Percentiles rank a stretch among this genome's conserved stretches.
Evolutionary conservation across 1,140 invertebrate species (phyloP).

Genomic region (Temnothorax longispinosus): DNA sequence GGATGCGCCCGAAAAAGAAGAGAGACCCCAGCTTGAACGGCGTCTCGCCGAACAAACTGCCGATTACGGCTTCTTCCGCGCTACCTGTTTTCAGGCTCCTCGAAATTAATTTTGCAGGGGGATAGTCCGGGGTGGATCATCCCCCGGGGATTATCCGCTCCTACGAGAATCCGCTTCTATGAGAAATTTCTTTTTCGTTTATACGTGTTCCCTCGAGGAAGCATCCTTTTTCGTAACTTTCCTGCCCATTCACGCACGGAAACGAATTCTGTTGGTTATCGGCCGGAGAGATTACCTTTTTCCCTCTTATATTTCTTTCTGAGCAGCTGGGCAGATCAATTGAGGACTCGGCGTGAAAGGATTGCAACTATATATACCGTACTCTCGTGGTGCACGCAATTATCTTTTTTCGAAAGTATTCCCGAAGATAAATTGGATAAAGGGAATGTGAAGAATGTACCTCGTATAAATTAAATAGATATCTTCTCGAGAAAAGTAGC

Average conservation of each 20-base stretch:
- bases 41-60: constrained; percentile 32
- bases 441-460: background rate
- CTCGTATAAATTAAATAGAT: background rate
- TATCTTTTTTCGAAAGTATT: background rate
- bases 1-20: background rate
- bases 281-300: constrained; percentile 24
- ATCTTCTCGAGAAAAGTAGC: too few species aligned
- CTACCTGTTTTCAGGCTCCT: constrained; percentile 49
- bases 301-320: constrained; percentile 2
- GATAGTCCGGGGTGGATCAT: constrained; percentile 40
- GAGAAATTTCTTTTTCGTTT: constrained; percentile 60
- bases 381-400: background rate
- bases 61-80: constrained; percentile 50
- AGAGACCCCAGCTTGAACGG: background rate
- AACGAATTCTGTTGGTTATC: constrained; percentile 41
- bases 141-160: constrained; percentile 49
- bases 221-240: constrained; percentile 44
- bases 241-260: constrained; percentile 9
- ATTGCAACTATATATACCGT: background rate
- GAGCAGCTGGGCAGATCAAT: constrained; percentile 6
- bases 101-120: constrained; percentile 55
- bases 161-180: constrained; percentile 50
- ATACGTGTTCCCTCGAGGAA: constrained; percentile 37
- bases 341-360: background rate
- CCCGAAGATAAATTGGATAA: background rate